A percentile compares a stretch with the other conserved stretches of the same genome.
phyloP scores from a whole-genome alignment of 1,140 invertebrate genomes.

The Drosophila aff. region DNA sequence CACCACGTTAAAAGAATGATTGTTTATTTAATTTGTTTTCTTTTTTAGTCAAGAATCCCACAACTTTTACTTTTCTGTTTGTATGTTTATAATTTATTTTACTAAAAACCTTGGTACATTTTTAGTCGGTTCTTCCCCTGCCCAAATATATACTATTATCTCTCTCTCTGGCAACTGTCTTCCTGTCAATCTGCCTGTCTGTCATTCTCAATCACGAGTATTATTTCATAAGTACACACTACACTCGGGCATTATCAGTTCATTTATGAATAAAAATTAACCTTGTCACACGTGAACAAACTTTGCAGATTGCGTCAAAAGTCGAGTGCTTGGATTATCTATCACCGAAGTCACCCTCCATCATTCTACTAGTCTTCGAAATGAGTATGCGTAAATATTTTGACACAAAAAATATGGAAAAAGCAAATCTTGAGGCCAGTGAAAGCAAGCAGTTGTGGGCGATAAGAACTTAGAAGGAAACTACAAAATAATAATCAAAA shows the following conservation, averaged over 20 bases:
- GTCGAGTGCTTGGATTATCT: constrained; percentile 49
- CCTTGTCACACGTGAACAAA: constrained; percentile 72
- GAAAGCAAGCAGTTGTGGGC: constrained; percentile 7
- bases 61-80: neutral
- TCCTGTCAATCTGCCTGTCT: constrained; percentile 39
- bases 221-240: constrained; percentile 36
- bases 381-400: constrained; percentile 60
- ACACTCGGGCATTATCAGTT: constrained; percentile 37
- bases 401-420: constrained; percentile 37
- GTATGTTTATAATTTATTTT: too few relatives aligned
- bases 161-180: constrained; percentile 25
- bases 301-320: constrained; percentile 75
- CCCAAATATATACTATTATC: constrained; percentile 12
- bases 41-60: too few relatives aligned
- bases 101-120: neutral
- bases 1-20: too few relatives aligned
- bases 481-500: neutral
- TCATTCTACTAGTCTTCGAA: constrained; percentile 16
- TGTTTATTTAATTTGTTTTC: too few relatives aligned
- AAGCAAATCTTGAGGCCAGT: constrained; percentile 20
- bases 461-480: neutral
- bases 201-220: constrained; percentile 41
- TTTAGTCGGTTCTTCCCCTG: neutral
- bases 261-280: constrained; percentile 55
- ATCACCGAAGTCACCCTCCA: constrained; percentile 19